Percentiles rank a stretch among this genome's conserved stretches.
These are phyloP conservation scores for Morpho deidamia DNA, from an alignment of 2,888 invertebrate genomes.

Conservation along the genomic window DNA sequence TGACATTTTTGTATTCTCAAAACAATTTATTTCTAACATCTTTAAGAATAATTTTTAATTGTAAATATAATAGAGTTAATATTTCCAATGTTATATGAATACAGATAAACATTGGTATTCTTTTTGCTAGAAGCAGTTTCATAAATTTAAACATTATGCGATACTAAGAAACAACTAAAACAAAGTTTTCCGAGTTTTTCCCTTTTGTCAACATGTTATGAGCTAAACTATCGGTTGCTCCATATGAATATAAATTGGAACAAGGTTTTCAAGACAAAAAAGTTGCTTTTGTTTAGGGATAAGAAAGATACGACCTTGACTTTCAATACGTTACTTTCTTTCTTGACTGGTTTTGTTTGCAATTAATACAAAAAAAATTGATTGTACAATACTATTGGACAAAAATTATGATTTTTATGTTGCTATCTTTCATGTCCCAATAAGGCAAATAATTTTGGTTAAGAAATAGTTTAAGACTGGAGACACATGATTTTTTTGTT, in stretches of 20 bases:
- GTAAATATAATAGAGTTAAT: not conserved
- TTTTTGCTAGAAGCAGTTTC: not conserved
- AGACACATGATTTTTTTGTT: too few species aligned
- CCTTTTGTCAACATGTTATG: not conserved
- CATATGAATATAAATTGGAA: constrained; percentile 4
- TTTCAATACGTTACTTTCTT: not conserved
- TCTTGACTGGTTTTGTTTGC: not conserved
- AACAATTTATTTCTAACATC: too few species aligned
- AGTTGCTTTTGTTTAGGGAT: not conserved
- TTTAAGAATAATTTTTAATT: too few species aligned
- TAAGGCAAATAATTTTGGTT: too few species aligned
- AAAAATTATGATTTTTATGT: too few species aligned
- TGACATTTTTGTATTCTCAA: too few species aligned
- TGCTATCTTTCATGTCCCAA: too few species aligned
- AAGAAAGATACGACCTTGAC: not conserved
- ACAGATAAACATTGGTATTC: not conserved
- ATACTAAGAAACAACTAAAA: not conserved
- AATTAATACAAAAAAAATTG: not conserved
- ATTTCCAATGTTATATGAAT: not conserved
- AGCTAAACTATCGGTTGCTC: not conserved
- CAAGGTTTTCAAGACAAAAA: not conserved
- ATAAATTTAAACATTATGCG: not conserved
- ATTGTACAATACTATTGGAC: too few species aligned
- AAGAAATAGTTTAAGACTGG: too few species aligned
- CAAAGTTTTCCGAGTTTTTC: constrained; percentile 1